phyloP scores from a whole-genome alignment of 2,888 invertebrate genomes.

The Lasioglossum figueresi region DNA sequence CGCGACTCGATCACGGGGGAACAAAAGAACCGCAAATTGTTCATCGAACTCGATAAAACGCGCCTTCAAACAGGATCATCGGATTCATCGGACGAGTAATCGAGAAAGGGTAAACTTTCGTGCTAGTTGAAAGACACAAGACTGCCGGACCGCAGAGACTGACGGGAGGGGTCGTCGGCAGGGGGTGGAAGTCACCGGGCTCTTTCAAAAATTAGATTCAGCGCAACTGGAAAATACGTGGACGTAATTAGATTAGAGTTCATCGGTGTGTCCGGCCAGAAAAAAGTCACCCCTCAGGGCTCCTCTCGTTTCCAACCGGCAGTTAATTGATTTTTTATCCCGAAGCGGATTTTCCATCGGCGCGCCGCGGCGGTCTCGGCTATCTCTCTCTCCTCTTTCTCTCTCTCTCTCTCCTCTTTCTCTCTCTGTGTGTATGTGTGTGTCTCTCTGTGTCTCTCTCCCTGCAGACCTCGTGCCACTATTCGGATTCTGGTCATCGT shows the following conservation, averaged over 20 bases:
- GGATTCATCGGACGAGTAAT: constrained; percentile 5
- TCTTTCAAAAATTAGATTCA: constrained; percentile 21
- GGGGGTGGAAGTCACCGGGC: too few species aligned
- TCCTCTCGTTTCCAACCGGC: constrained; percentile 13
- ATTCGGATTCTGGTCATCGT: not conserved
- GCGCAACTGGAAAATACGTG: constrained; percentile 18
- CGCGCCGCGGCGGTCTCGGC: too few species aligned
- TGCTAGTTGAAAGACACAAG: constrained; percentile 13
- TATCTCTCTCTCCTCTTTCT: not conserved
- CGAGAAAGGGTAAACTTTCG: constrained; percentile 17
- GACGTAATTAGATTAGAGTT: constrained; percentile 24
- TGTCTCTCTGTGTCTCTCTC: not conserved
- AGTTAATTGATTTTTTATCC: constrained; percentile 28
- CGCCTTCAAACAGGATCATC: not conserved
- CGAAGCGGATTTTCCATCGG: not conserved
- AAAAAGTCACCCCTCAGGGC: constrained; percentile 17
- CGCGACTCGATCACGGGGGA: not conserved
- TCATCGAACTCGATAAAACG: constrained; percentile 11
- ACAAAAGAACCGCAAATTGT: constrained; percentile 1
- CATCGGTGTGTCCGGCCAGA: constrained; percentile 15
- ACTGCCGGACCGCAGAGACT: not conserved
- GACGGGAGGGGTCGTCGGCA: not conserved
- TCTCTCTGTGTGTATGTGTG: too few species aligned
- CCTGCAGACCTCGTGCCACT: not conserved
- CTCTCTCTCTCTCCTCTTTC: not conserved